A percentile compares a stretch with the other conserved stretches of the same genome.
Evolutionary conservation across 2,797 vertebrate species (phyloP).

Genomic region (Huso huso): DNA sequence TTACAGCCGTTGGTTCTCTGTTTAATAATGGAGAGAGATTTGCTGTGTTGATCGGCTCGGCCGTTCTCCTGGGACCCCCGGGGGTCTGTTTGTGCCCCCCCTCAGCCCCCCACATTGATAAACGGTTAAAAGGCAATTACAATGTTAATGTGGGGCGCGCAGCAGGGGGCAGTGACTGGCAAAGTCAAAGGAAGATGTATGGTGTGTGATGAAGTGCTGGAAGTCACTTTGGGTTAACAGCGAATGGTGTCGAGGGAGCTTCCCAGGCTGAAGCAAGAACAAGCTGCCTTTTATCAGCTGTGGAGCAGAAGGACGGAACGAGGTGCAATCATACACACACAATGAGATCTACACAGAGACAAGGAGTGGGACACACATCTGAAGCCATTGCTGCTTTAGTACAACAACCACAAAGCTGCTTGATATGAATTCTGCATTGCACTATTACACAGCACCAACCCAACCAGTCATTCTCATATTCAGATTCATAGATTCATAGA

Average conservation of each 20-base stretch:
- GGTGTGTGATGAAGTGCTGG: conserved; percentile 43
- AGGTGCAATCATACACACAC: conserved; percentile 44
- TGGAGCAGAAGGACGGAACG: conserved; percentile 43
- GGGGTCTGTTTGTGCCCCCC: conserved; percentile 10
- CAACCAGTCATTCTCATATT: too few species aligned
- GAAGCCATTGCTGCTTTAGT: too few species aligned
- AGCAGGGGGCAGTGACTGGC: conserved; percentile 42
- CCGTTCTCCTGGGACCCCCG: conserved; percentile 36
- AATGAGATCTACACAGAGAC: neutral
- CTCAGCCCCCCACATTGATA: conserved; percentile 32
- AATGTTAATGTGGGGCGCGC: conserved; percentile 78
- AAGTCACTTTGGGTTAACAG: conserved; percentile 66
- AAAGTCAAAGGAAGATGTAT: conserved; percentile 31
- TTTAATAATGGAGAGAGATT: conserved; percentile 61
- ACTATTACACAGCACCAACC: too few species aligned
- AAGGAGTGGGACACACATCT: neutral
- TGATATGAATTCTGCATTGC: too few species aligned
- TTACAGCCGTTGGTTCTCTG: conserved; percentile 21
- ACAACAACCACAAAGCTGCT: too few species aligned
- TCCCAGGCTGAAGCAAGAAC: conserved; percentile 14
- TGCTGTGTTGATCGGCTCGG: conserved; percentile 51
- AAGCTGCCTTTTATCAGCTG: conserved; percentile 45
- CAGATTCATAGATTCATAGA: too few species aligned
- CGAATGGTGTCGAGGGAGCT: conserved; percentile 55
- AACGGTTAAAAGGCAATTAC: conserved; percentile 82